Evolutionary conservation across 64 coral and sea anemone species (phyloP).

Genomic region (Dendrophyllia cribrosa): DNA sequence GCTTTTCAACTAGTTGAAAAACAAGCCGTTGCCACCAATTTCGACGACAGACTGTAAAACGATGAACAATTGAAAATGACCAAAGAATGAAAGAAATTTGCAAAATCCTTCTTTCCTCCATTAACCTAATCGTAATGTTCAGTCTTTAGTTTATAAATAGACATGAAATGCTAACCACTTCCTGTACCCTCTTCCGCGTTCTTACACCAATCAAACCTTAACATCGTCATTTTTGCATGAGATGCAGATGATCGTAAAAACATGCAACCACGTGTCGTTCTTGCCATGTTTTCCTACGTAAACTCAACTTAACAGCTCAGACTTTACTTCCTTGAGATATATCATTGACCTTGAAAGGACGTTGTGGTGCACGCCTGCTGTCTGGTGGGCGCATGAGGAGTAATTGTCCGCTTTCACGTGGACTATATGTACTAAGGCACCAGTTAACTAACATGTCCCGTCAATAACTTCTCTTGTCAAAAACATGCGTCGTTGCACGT

Average conservation of each 20-base stretch:
- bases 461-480: neutral
- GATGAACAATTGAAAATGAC: neutral
- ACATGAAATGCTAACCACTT: neutral
- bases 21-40: neutral
- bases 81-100: slow-evolving; percentile 40
- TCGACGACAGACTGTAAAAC: neutral
- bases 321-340: neutral
- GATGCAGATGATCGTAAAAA: slow-evolving; percentile 3
- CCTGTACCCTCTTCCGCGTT: neutral
- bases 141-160: neutral
- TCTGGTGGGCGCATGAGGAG: neutral
- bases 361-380: slow-evolving; percentile 29
- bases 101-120: neutral
- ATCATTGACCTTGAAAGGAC: neutral
- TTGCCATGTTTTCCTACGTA: slow-evolving; percentile 1
- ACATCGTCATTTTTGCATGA: neutral
- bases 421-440: neutral
- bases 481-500: neutral
- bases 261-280: neutral
- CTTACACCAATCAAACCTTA: neutral
- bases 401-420: slow-evolving; percentile 10
- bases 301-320: neutral
- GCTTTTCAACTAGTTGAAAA: neutral
- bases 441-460: neutral
- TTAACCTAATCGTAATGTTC: neutral